Conservation (phyloP, 2,888 invertebrate genomes). For the Herminia tarsipennalis region DNA sequence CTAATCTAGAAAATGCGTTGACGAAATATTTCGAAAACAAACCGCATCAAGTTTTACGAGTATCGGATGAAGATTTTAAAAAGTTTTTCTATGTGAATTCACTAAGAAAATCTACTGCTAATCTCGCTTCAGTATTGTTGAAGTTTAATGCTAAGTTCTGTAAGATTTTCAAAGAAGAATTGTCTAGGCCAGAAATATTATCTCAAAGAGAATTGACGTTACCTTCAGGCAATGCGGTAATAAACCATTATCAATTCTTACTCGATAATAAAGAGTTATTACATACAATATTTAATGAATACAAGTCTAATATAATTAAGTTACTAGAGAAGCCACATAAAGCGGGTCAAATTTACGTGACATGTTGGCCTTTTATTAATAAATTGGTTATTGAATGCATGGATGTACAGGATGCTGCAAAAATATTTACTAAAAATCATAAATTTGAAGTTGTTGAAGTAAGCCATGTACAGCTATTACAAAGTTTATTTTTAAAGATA, state of each 20-base stretch:
- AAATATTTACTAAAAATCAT: conserved; percentile 84
- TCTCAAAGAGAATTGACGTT: conserved; percentile 87
- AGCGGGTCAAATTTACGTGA: conserved; percentile 87
- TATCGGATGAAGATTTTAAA: conserved; percentile 83
- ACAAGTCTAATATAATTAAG: conserved; percentile 87
- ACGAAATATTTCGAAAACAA: conserved; percentile 85
- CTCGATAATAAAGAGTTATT: conserved; percentile 77
- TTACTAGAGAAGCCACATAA: conserved; percentile 89
- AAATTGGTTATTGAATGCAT: conserved; percentile 87
- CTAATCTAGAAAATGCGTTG: conserved; percentile 83
- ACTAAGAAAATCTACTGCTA: conserved; percentile 84
- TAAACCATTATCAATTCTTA: conserved; percentile 69
- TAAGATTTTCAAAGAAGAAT: conserved; percentile 74
- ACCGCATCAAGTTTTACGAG: conserved; percentile 83
- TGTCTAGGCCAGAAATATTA: conserved; percentile 73
- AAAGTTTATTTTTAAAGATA: conserved; percentile 83
- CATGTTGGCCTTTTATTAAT: conserved; percentile 85
- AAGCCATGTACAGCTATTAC: conserved; percentile 85
- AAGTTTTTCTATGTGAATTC: conserved; percentile 81
- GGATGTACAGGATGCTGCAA: conserved; percentile 75
- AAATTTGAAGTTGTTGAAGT: conserved; percentile 87
- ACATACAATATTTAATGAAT: conserved; percentile 83
- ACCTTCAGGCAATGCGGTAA: conserved; percentile 83
- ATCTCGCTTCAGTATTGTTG: conserved; percentile 85
- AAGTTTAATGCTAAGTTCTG: conserved; percentile 80